A percentile compares a stretch with the other conserved stretches of the same genome.
Conservation (phyloP, 1,140 invertebrate genomes). For the Aphis craccivora region DNA sequence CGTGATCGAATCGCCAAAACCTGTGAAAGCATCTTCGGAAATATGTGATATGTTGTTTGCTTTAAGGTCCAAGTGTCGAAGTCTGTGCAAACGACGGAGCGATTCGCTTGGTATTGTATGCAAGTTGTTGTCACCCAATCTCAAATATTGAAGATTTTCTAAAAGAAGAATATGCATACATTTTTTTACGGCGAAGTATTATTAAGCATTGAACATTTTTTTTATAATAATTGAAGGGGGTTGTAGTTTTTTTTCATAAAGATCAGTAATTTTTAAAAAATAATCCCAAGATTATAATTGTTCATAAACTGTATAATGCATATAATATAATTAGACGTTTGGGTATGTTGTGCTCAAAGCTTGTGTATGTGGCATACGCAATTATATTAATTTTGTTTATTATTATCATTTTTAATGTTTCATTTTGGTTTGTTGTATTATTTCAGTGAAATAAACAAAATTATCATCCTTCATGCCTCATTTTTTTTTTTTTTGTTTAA, state of each 20-base stretch:
- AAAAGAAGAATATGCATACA: constrained; percentile 61
- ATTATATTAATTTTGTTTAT: constrained; percentile 11
- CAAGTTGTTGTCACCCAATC: constrained; percentile 85
- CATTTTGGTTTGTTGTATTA: background rate
- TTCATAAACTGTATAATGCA: background rate
- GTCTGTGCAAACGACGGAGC: constrained; percentile 78
- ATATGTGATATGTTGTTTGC: constrained; percentile 86
- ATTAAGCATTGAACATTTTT: background rate
- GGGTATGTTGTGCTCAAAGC: background rate
- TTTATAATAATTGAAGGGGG: background rate
- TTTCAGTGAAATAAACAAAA: background rate
- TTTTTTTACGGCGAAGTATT: background rate
- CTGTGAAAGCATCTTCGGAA: constrained; percentile 84
- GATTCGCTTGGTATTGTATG: constrained; percentile 83
- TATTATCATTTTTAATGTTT: background rate
- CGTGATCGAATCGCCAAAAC: constrained; percentile 89
- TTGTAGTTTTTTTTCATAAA: background rate
- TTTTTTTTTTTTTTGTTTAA: background rate
- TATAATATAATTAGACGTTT: background rate
- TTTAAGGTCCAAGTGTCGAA: constrained; percentile 86
- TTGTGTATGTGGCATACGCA: background rate
- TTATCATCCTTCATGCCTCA: background rate
- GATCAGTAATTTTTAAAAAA: background rate
- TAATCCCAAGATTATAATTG: background rate
- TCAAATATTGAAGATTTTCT: constrained; percentile 88